These are phyloP conservation scores for Octodon degus DNA, from an alignment of 2,113 vertebrate genomes.

Conservation along the genomic window DNA sequence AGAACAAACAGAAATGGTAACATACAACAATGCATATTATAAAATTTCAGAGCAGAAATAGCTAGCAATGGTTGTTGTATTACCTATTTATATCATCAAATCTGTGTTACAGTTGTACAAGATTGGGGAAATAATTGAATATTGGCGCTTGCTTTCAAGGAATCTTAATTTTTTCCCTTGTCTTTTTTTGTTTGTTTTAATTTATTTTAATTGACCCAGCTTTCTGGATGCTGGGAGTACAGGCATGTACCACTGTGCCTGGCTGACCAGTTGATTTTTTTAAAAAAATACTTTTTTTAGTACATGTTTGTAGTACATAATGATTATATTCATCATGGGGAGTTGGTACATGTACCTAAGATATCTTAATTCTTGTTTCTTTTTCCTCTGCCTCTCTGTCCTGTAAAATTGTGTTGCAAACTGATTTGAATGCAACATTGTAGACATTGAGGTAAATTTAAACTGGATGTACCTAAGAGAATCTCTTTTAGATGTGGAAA, in stretches of 20 bases:
- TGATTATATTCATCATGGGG: background rate
- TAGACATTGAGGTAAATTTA: constrained; percentile 52
- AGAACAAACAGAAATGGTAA: no score
- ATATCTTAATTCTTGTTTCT: background rate
- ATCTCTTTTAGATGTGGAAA: constrained; percentile 56
- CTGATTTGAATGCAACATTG: background rate
- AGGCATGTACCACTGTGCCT: background rate
- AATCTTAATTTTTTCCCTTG: no score
- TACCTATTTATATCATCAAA: no score
- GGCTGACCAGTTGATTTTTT: background rate
- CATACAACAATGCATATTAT: no score
- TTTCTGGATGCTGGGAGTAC: background rate
- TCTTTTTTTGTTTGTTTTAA: no score
- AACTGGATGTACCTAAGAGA: constrained; percentile 63
- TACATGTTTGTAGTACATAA: background rate
- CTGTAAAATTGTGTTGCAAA: constrained; percentile 4
- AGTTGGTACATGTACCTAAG: background rate
- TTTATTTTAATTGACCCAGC: background rate
- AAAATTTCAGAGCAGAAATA: no score
- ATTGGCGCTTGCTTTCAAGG: no score
- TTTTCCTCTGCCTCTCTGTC: background rate
- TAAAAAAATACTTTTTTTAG: background rate
- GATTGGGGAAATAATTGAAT: no score
- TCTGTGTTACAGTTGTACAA: no score
- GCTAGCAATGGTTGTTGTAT: no score